Percentiles rank a stretch among this genome's conserved stretches.
phyloP scores from a whole-genome alignment of 2,113 vertebrate genomes.

The Psettodes erumei region DNA sequence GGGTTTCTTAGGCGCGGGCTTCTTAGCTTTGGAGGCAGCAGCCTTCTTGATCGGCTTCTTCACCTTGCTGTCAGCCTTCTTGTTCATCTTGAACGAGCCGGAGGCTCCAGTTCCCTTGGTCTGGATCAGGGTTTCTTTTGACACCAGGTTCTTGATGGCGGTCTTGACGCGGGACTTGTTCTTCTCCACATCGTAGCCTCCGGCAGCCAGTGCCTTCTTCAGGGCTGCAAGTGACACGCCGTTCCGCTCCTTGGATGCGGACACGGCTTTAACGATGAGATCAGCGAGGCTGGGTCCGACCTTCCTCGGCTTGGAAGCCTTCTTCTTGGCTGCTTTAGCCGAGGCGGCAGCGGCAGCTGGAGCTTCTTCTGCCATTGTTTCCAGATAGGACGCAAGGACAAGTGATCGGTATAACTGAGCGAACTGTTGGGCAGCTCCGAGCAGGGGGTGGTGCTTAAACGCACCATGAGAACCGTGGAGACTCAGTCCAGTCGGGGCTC shows the following conservation, averaged over 20 bases:
- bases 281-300: conserved; percentile 29
- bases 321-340: conserved; percentile 40
- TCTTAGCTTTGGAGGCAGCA: neutral
- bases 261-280: conserved; percentile 37
- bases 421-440: rapidly evolving
- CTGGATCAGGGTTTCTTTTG: too few relatives aligned
- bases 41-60: neutral
- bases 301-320: conserved; percentile 20
- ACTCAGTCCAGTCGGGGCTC: too few relatives aligned
- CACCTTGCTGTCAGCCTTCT: too few relatives aligned
- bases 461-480: too few relatives aligned
- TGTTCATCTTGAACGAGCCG: too few relatives aligned
- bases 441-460: too few relatives aligned
- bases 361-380: conserved; percentile 54
- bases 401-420: too few relatives aligned
- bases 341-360: conserved; percentile 12
- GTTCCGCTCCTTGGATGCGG: conserved; percentile 38
- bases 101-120: too few relatives aligned
- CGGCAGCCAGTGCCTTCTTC: conserved; percentile 24
- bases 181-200: conserved; percentile 8
- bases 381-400: too few relatives aligned
- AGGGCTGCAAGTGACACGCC: conserved; percentile 15
- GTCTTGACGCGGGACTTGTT: too few relatives aligned
- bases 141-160: too few relatives aligned
- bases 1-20: too few relatives aligned